Evolutionary conservation across 2,888 invertebrate species (phyloP).

Genomic region (Nowickia ferox): DNA sequence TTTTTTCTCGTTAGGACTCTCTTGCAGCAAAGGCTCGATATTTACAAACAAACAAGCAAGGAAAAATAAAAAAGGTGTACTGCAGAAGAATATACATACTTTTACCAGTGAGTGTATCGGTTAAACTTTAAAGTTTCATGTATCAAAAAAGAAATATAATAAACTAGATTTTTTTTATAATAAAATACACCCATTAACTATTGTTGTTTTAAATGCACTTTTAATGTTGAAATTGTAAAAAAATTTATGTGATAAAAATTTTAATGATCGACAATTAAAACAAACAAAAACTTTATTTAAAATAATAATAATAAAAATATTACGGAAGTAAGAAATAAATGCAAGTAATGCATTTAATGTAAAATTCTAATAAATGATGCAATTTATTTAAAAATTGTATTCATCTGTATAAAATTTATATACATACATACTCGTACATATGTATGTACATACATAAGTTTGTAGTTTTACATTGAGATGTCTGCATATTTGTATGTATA

Average conservation of each 20-base stretch:
- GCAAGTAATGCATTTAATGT: not conserved
- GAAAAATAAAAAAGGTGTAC: no score
- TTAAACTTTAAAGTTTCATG: no score
- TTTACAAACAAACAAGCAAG: no score
- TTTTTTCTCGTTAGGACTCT: no score
- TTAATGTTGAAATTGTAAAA: slow-evolving; percentile 55
- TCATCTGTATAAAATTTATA: no score
- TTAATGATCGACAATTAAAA: slow-evolving; percentile 10
- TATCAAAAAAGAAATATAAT: not conserved
- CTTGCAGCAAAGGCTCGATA: no score
- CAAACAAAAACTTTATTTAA: slow-evolving; percentile 33
- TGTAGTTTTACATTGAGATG: no score
- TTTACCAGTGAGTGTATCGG: not conserved
- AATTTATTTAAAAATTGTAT: not conserved
- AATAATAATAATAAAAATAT: not conserved
- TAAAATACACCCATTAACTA: slow-evolving; percentile 17
- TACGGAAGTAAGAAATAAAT: not conserved
- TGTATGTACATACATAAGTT: no score
- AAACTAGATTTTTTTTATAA: slow-evolving; percentile 19
- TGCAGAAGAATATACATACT: no score
- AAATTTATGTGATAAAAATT: slow-evolving; percentile 7
- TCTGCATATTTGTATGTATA: no score
- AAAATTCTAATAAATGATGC: not conserved
- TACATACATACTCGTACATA: no score
- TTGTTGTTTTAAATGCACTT: slow-evolving; percentile 61